A percentile compares a stretch with the other conserved stretches of the same genome.
These are phyloP conservation scores for Panopea generosa DNA, from an alignment of 2,888 invertebrate genomes.

Conservation along the genomic window DNA sequence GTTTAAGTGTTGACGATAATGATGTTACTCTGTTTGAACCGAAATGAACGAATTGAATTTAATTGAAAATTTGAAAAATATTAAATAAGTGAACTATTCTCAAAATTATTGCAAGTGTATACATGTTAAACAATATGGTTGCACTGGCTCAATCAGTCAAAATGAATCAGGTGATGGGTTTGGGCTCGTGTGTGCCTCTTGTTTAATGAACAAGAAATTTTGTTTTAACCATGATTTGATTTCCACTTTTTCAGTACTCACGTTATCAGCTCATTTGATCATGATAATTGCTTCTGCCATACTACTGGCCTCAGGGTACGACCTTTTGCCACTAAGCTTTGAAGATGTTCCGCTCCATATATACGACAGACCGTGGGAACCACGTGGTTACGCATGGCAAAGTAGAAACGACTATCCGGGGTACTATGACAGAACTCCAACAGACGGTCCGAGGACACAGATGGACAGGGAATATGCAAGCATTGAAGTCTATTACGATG, in stretches of 20 bases:
- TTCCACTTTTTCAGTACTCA: background rate
- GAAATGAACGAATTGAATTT: no score
- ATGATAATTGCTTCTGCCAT: constrained; percentile 52
- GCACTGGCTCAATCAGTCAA: no score
- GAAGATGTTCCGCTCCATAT: constrained; percentile 71
- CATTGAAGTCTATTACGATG: constrained; percentile 62
- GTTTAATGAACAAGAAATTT: no score
- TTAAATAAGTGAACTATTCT: no score
- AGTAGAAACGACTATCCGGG: constrained; percentile 44
- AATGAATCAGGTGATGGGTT: no score
- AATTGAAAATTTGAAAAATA: no score
- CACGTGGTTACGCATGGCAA: constrained; percentile 67
- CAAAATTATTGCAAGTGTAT: no score
- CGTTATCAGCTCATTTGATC: constrained; percentile 33
- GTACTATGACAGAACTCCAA: constrained; percentile 20
- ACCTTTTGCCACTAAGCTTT: constrained; percentile 68
- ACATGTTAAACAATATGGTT: no score
- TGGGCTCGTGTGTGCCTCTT: no score
- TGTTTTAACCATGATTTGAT: no score
- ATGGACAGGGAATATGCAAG: background rate
- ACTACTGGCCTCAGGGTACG: constrained; percentile 61
- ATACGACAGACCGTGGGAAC: constrained; percentile 61
- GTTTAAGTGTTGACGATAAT: no score
- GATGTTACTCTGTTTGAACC: no score
- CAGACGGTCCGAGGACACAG: background rate